Conservation (phyloP, 2,113 vertebrate species). For the Dicentrarchus labrax region DNA sequence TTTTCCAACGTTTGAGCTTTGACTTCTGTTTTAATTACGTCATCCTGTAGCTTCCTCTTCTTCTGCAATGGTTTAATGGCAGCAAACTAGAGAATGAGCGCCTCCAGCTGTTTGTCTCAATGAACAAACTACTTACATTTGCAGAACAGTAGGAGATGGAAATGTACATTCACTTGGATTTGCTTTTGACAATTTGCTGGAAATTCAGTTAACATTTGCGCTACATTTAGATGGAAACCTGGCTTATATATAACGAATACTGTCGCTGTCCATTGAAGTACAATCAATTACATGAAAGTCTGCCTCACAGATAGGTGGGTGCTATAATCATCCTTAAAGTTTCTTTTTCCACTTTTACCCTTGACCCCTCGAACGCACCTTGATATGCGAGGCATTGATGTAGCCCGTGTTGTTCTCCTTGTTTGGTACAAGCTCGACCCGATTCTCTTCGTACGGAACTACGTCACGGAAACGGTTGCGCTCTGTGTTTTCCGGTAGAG, state of each 20-base stretch:
- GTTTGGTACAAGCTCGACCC: slow-evolving; percentile 93
- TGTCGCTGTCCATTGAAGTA: neutral
- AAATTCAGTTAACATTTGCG: neutral
- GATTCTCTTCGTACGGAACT: slow-evolving; percentile 93
- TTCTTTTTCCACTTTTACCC: neutral
- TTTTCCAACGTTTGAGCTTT: neutral
- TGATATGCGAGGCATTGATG: slow-evolving; percentile 95
- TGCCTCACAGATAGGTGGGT: too few species aligned
- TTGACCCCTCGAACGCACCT: slow-evolving; percentile 79
- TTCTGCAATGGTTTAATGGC: neutral
- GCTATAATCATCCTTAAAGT: neutral
- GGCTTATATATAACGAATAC: neutral
- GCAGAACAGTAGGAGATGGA: too few species aligned
- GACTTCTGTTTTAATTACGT: neutral
- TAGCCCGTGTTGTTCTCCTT: slow-evolving; percentile 97
- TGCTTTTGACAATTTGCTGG: neutral
- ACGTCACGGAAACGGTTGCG: slow-evolving; percentile 94
- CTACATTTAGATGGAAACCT: neutral
- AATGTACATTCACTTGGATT: too few species aligned
- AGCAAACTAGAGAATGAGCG: neutral
- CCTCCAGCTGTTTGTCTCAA: neutral
- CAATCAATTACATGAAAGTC: too few species aligned
- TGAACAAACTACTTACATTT: too few species aligned
- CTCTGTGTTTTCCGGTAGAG: slow-evolving; percentile 90
- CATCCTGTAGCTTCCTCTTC: neutral